Evolutionary conservation across 2,113 vertebrate species (phyloP).

Genomic region (Seriola dumerili): DNA sequence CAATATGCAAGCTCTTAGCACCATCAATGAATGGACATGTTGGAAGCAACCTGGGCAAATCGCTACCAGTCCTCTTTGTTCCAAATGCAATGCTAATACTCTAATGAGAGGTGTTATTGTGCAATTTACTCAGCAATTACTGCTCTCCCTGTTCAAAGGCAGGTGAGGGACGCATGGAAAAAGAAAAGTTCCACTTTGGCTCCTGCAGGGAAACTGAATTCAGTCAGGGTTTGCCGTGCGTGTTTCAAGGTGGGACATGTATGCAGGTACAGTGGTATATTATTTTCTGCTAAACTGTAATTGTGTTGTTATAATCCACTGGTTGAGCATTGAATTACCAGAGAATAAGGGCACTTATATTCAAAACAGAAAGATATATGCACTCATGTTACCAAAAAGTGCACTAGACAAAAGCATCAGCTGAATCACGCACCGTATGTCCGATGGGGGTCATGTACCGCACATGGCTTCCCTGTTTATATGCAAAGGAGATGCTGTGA

Average conservation of each 20-base stretch:
- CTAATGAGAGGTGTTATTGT: conserved; percentile 42
- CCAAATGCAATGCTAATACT: conserved; percentile 59
- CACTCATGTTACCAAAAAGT: background rate
- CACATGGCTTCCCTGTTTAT: background rate
- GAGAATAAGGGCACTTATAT: background rate
- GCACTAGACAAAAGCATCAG: background rate
- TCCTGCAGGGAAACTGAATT: background rate
- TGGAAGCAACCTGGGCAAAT: conserved; percentile 23
- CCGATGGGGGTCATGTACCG: background rate
- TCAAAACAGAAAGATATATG: background rate
- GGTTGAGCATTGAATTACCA: background rate
- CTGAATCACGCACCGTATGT: background rate
- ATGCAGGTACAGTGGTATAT: background rate
- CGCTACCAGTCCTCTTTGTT: conserved; percentile 36
- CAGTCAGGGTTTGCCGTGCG: background rate
- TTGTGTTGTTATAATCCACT: background rate
- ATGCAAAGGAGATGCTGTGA: conserved; percentile 13
- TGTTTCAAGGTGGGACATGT: background rate
- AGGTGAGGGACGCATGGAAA: background rate
- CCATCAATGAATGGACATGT: background rate
- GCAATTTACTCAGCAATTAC: conserved; percentile 56
- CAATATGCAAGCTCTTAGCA: background rate
- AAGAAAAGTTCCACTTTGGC: background rate
- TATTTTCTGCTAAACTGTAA: background rate
- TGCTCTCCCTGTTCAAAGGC: conserved; percentile 36